A percentile compares a stretch with the other conserved stretches of the same genome.
Conservation (phyloP, 2,113 vertebrate genomes). For the Podilymbus podiceps region DNA sequence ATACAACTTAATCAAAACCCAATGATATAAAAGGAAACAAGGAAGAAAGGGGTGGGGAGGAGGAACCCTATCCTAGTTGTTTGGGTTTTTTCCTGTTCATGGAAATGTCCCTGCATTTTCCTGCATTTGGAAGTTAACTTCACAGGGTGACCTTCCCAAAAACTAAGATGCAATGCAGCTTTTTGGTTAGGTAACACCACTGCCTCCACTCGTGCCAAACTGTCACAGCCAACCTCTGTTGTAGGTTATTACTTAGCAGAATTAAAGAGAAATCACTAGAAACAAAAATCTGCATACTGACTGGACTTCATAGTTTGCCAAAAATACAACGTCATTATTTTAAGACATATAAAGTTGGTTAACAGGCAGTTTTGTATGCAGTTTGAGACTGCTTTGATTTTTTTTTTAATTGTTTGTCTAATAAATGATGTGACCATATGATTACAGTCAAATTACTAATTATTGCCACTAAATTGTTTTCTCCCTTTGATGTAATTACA, state of each 20-base stretch:
- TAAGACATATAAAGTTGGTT: neutral
- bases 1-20: neutral
- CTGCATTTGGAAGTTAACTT: neutral
- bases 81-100: neutral
- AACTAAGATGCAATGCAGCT: constrained; percentile 41
- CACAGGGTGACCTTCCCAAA: constrained; percentile 14
- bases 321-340: neutral
- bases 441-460: neutral
- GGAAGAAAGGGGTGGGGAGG: fast-evolving
- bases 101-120: neutral
- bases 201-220: neutral
- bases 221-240: neutral
- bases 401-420: neutral
- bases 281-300: neutral
- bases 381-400: neutral
- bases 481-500: neutral
- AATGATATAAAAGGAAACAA: neutral
- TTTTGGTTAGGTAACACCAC: constrained; percentile 29
- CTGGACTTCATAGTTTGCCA: neutral
- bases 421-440: neutral
- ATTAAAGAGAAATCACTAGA: neutral
- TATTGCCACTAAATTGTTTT: neutral
- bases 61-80: neutral
- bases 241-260: constrained; percentile 20
- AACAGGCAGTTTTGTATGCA: neutral